Percentiles rank a stretch among this genome's conserved stretches.
These are phyloP conservation scores for Allolobophora icterica DNA, from an alignment of 2,888 invertebrate species.

Conservation along the genomic window DNA sequence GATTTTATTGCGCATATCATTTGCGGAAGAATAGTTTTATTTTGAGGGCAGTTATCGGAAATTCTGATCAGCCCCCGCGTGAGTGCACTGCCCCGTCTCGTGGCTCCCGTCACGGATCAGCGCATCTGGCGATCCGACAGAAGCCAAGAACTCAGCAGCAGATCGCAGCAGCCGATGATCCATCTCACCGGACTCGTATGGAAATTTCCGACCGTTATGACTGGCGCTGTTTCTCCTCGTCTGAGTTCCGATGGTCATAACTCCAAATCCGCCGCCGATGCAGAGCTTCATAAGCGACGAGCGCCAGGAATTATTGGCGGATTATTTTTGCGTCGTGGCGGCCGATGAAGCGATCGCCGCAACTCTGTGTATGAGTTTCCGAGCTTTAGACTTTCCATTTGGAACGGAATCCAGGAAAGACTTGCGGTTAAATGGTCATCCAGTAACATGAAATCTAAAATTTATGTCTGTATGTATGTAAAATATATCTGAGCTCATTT, in stretches of 20 bases:
- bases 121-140: neutral
- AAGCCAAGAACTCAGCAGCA: neutral
- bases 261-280: neutral
- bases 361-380: neutral
- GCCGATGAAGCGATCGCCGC: no score
- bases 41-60: neutral
- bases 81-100: neutral
- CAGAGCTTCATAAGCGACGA: conserved; percentile 8
- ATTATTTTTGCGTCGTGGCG: neutral
- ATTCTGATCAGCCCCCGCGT: neutral
- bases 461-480: neutral
- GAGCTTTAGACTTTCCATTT: neutral
- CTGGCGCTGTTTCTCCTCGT: neutral
- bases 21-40: neutral
- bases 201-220: conserved; percentile 17
- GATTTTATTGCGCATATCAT: conserved; percentile 11
- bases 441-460: neutral
- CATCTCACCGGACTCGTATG: conserved; percentile 1
- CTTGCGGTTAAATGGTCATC: neutral
- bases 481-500: neutral
- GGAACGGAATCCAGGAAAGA: neutral
- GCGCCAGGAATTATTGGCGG: neutral
- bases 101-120: neutral
- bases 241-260: neutral
- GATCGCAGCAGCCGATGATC: neutral